Evolutionary conservation across 2,113 vertebrate species (phyloP).

Genomic region (Phrynosoma platyrhinos): DNA sequence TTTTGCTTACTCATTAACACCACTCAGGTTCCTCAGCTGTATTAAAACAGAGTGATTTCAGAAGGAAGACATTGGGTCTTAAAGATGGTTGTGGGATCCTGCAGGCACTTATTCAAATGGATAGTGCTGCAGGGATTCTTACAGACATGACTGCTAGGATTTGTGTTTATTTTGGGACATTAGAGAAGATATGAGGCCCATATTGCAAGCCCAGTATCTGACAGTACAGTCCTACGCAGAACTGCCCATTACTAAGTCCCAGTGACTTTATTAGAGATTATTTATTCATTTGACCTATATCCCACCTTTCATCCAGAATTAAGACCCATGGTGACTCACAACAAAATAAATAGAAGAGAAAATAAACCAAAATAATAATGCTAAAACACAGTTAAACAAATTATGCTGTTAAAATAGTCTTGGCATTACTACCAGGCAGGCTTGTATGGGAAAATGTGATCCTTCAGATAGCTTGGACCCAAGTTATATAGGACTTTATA

Average conservation of each 20-base stretch:
- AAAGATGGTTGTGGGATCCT: not conserved
- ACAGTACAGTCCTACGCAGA: not conserved
- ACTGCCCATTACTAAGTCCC: not conserved
- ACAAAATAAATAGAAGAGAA: too few relatives aligned
- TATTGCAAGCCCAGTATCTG: not conserved
- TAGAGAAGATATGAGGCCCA: not conserved
- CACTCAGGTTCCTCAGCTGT: not conserved
- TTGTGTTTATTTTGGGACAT: not conserved
- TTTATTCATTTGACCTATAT: too few relatives aligned
- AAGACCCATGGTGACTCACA: too few relatives aligned
- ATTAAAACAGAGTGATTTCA: slow-evolving; percentile 3
- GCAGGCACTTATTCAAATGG: not conserved
- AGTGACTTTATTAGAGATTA: not conserved
- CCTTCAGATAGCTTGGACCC: too few relatives aligned
- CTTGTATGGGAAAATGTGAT: too few relatives aligned
- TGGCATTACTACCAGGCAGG: too few relatives aligned
- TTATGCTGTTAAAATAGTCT: too few relatives aligned
- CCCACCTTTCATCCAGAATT: too few relatives aligned
- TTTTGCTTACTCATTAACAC: not conserved
- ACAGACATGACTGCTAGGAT: not conserved
- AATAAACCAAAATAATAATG: too few relatives aligned
- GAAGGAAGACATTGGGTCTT: not conserved
- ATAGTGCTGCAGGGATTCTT: not conserved
- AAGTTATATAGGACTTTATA: too few relatives aligned
- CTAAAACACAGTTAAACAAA: too few relatives aligned